A percentile compares a stretch with the other conserved stretches of the same genome.
phyloP scores from a whole-genome alignment of 2,888 invertebrate genomes.

The Phrixothrix hirtus region DNA sequence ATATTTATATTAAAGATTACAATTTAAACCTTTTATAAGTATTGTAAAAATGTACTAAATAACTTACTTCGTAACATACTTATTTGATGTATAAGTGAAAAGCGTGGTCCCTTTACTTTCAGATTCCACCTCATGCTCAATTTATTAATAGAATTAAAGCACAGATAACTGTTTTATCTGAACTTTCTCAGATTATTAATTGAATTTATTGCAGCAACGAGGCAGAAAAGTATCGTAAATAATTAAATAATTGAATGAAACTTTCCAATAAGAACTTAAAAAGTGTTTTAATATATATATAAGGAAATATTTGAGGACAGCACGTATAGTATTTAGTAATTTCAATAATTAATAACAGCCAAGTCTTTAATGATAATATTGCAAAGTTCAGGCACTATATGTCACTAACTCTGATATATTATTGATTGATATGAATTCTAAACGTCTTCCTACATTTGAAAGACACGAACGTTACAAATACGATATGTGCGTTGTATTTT shows the following conservation, averaged over 20 bases:
- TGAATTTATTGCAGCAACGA: slow-evolving; percentile 2
- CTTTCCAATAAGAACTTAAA: neutral
- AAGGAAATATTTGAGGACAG: too few species aligned
- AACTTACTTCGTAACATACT: neutral
- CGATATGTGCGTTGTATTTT: slow-evolving; percentile 28
- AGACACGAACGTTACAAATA: slow-evolving; percentile 1
- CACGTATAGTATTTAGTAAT: too few species aligned
- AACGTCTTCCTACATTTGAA: slow-evolving; percentile 15
- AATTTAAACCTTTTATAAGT: slow-evolving; percentile 13
- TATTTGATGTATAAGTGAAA: slow-evolving; percentile 10
- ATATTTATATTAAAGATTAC: slow-evolving; percentile 5
- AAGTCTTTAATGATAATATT: slow-evolving; percentile 16
- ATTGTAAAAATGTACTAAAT: slow-evolving; percentile 15
- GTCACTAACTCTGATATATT: slow-evolving; percentile 30
- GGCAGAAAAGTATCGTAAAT: slow-evolving; percentile 8
- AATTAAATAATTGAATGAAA: neutral
- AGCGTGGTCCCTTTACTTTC: too few species aligned
- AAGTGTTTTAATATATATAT: too few species aligned
- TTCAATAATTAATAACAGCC: neutral
- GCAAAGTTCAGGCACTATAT: slow-evolving; percentile 34
- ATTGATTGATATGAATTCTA: slow-evolving; percentile 26
- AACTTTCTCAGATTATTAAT: neutral
- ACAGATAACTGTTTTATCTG: neutral
- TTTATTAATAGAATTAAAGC: neutral
- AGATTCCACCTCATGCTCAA: too few species aligned